phyloP scores from a whole-genome alignment of 1,140 invertebrate genomes.

The Cotesia chilonis region DNA sequence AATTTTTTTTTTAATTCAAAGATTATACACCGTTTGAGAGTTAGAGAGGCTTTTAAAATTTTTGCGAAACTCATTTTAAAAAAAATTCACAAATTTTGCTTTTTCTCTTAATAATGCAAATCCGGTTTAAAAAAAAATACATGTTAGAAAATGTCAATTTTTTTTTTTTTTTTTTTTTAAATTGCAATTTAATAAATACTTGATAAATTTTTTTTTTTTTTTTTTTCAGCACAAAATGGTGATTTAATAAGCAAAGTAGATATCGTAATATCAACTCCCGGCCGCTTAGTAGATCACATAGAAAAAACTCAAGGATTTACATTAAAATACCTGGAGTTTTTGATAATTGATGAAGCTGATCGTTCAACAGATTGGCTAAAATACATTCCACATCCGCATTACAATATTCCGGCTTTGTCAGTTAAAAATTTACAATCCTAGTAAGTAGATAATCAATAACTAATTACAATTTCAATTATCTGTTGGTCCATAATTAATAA shows the following conservation, averaged over 20 bases:
- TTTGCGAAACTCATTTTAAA: too few relatives aligned
- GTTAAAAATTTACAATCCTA: constrained; percentile 45
- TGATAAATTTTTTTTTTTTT: constrained; percentile 21
- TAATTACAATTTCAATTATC: constrained; percentile 15
- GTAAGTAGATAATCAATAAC: constrained; percentile 37
- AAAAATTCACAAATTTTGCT: too few relatives aligned
- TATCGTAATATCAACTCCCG: constrained; percentile 93
- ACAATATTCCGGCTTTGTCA: constrained; percentile 52
- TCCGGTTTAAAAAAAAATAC: too few relatives aligned
- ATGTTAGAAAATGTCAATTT: too few relatives aligned
- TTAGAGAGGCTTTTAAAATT: too few relatives aligned
- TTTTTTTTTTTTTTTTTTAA: too few relatives aligned
- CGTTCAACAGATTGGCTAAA: constrained; percentile 89
- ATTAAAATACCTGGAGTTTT: constrained; percentile 79
- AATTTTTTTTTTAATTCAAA: background rate
- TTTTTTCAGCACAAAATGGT: constrained; percentile 61
- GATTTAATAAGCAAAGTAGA: constrained; percentile 75
- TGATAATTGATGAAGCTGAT: constrained; percentile 97
- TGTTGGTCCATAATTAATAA: too few relatives aligned
- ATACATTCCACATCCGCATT: constrained; percentile 67
- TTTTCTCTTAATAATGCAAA: too few relatives aligned
- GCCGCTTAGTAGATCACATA: constrained; percentile 91
- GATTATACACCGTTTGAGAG: too few relatives aligned
- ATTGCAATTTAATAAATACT: too few relatives aligned
- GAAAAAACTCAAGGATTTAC: constrained; percentile 87